Conservation (phyloP, 2,797 vertebrate species). For the Glossophaga mutica region DNA sequence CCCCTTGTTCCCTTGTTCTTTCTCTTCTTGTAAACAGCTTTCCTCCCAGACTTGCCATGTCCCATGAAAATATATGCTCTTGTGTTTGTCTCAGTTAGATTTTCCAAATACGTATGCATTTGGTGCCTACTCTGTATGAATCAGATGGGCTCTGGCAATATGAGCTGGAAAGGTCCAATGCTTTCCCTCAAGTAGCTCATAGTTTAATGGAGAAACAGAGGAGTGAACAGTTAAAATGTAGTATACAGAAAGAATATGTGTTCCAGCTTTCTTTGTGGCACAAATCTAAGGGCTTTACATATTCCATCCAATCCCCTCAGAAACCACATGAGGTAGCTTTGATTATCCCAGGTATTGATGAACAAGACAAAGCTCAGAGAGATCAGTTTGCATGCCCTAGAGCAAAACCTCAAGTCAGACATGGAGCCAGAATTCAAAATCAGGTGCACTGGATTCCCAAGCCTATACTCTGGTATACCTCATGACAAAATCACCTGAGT, state of each 20-base stretch:
- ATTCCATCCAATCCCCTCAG: neutral
- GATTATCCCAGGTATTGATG: neutral
- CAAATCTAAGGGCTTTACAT: neutral
- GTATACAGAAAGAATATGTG: neutral
- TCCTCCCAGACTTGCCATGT: neutral
- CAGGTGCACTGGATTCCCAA: neutral
- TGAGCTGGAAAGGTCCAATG: neutral
- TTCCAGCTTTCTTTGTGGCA: neutral
- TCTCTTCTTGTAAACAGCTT: neutral
- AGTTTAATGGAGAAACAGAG: neutral
- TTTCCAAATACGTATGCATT: neutral
- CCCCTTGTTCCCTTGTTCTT: constrained; percentile 4
- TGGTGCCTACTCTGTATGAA: neutral
- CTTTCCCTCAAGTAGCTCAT: neutral
- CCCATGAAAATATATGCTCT: neutral
- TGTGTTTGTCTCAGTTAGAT: neutral
- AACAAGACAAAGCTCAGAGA: neutral
- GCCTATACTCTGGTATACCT: neutral
- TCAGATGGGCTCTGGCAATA: neutral
- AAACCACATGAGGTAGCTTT: neutral
- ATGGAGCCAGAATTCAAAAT: neutral
- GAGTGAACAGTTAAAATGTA: neutral
- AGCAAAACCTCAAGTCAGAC: neutral
- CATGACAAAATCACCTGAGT: neutral
- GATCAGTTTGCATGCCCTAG: neutral